These are phyloP conservation scores for Macrocentrus cingulum DNA, from an alignment of 1,140 invertebrate species.

Conservation along the genomic window DNA sequence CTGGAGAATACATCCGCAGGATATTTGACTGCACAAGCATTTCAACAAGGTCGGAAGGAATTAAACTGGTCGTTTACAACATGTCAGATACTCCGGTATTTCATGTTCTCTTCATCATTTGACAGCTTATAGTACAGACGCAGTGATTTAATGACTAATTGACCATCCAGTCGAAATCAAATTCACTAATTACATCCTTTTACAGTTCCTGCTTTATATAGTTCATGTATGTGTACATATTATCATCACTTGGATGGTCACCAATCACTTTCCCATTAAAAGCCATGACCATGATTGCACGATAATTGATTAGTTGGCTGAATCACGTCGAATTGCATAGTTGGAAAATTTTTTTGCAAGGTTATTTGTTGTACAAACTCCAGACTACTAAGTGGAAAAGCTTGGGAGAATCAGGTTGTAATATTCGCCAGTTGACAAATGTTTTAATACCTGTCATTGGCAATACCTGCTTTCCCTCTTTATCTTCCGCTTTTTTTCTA, in stretches of 20 bases:
- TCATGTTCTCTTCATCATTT: neutral
- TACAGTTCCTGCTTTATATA: too few species aligned
- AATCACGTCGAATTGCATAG: conserved; percentile 19
- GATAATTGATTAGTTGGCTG: neutral
- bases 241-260: too few species aligned
- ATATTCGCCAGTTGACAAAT: conserved; percentile 32
- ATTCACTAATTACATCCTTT: neutral
- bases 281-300: too few species aligned
- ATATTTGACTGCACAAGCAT: too few species aligned
- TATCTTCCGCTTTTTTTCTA: neutral
- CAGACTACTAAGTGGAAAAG: conserved; percentile 30
- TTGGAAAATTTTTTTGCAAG: too few species aligned
- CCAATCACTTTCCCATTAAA: neutral
- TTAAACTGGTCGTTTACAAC: too few species aligned
- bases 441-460: conserved; percentile 33
- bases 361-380: too few species aligned
- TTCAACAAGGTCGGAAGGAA: too few species aligned
- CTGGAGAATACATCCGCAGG: too few species aligned
- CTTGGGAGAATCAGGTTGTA: conserved; percentile 11
- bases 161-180: neutral
- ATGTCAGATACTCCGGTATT: neutral
- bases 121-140: neutral
- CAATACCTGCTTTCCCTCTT: conserved; percentile 19
- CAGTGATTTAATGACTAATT: neutral
- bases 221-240: too few species aligned